Percentiles rank a stretch among this genome's conserved stretches.
These are phyloP conservation scores for Crossaster papposus DNA, from an alignment of 53 echinoderm and acorn worm genomes.

Conservation along the genomic window DNA sequence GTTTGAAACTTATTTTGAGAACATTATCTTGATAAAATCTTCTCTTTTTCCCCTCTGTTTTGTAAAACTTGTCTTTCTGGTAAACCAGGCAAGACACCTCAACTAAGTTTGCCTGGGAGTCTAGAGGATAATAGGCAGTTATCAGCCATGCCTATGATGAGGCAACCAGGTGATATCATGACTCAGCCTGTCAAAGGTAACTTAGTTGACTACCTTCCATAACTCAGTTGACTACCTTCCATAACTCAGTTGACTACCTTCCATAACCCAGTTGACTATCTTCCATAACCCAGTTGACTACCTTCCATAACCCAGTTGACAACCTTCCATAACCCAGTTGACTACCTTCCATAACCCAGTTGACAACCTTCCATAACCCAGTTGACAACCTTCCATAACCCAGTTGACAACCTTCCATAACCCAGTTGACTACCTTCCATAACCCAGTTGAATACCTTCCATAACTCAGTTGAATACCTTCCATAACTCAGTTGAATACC, in stretches of 20 bases:
- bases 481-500: neutral
- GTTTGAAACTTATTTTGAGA: neutral
- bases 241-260: neutral
- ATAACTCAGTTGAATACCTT: neutral
- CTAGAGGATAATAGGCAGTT: constrained; percentile 51
- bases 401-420: constrained; percentile 8
- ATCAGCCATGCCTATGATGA: constrained; percentile 42
- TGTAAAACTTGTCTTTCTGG: neutral
- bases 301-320: neutral
- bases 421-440: too few species aligned
- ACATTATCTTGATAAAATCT: neutral
- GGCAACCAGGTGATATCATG: constrained; percentile 37
- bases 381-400: constrained; percentile 1
- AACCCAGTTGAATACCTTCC: constrained; percentile 17
- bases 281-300: neutral
- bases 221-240: constrained; percentile 9
- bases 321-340: too few species aligned
- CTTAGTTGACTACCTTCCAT: constrained; percentile 12
- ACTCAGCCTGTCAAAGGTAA: constrained; percentile 48
- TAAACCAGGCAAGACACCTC: constrained; percentile 60
- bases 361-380: constrained; percentile 8
- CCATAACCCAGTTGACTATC: neutral
- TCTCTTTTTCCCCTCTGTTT: constrained; percentile 16
- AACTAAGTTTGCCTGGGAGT: constrained; percentile 46
- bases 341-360: neutral